Conservation (phyloP, 2,888 invertebrate species). For the Pegoplata infirma region DNA sequence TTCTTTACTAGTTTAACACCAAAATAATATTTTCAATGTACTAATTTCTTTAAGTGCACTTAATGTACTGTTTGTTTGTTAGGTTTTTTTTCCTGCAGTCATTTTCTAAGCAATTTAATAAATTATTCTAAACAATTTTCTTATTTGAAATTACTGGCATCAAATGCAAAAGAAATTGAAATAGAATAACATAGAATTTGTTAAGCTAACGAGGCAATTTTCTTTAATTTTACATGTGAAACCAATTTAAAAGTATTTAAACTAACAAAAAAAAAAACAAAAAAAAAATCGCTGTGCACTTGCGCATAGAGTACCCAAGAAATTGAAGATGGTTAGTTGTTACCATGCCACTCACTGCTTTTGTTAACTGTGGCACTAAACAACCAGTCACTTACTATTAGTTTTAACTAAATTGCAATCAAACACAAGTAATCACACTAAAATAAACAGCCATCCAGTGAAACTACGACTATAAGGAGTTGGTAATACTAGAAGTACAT, state of each 20-base stretch:
- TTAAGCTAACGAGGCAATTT: slow-evolving; percentile 44
- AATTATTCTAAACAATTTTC: slow-evolving; percentile 33
- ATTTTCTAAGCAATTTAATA: slow-evolving; percentile 16
- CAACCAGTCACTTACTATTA: slow-evolving; percentile 43
- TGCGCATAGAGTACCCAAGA: slow-evolving; percentile 18
- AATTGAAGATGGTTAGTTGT: slow-evolving; percentile 4
- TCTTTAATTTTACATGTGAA: slow-evolving; percentile 44
- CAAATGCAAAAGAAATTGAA: slow-evolving; percentile 19
- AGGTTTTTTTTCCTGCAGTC: no score
- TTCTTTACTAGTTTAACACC: no score
- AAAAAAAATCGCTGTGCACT: slow-evolving; percentile 3
- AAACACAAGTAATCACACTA: slow-evolving; percentile 48
- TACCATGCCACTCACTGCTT: background rate
- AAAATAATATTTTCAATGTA: no score
- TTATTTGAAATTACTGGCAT: slow-evolving; percentile 11
- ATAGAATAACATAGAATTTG: slow-evolving; percentile 32
- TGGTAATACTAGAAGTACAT: background rate
- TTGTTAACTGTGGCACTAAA: slow-evolving; percentile 7
- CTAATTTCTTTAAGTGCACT: background rate
- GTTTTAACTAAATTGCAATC: slow-evolving; percentile 53
- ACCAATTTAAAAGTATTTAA: slow-evolving; percentile 45
- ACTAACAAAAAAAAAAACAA: slow-evolving; percentile 7
- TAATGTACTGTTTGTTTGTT: no score
- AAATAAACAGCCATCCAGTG: slow-evolving; percentile 15
- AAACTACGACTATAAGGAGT: no score